These are phyloP conservation scores for Raja brachyura DNA, from an alignment of 2,113 vertebrate genomes.

Conservation along the genomic window DNA sequence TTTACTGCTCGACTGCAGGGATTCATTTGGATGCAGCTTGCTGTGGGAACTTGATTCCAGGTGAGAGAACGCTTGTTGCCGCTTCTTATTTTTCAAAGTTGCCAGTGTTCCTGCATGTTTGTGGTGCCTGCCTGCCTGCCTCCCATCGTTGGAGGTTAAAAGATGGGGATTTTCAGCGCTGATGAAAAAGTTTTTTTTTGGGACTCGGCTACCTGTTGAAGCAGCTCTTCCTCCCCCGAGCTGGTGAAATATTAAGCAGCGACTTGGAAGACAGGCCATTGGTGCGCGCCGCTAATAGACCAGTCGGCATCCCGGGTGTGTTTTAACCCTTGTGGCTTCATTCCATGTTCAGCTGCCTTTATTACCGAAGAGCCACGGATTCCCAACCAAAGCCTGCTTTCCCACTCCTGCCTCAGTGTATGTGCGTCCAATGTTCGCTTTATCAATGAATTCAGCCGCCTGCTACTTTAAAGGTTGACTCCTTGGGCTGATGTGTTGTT, in stretches of 20 bases:
- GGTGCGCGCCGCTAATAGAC: neutral
- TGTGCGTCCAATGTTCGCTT: neutral
- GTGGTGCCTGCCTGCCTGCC: too few relatives aligned
- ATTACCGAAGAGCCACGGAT: neutral
- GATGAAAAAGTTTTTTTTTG: neutral
- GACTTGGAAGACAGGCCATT: neutral
- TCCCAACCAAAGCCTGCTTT: neutral
- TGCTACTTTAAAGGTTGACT: neutral
- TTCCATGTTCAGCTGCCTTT: neutral
- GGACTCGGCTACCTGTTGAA: slow-evolving; percentile 9
- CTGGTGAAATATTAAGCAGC: neutral
- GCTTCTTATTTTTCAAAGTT: neutral
- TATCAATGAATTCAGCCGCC: neutral
- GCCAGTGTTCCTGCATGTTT: neutral
- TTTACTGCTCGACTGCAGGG: neutral
- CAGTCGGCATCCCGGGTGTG: neutral
- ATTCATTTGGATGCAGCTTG: slow-evolving; percentile 11
- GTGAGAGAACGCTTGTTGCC: slow-evolving; percentile 38
- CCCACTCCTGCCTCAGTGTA: neutral
- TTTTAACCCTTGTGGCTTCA: neutral
- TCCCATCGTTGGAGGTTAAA: neutral
- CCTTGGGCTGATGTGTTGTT: too few relatives aligned
- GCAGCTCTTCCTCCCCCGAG: neutral
- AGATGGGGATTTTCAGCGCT: neutral
- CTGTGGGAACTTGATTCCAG: slow-evolving; percentile 34